These are phyloP conservation scores for Heterocephalus glaber DNA, from an alignment of 2,113 vertebrate genomes.

Conservation along the genomic window DNA sequence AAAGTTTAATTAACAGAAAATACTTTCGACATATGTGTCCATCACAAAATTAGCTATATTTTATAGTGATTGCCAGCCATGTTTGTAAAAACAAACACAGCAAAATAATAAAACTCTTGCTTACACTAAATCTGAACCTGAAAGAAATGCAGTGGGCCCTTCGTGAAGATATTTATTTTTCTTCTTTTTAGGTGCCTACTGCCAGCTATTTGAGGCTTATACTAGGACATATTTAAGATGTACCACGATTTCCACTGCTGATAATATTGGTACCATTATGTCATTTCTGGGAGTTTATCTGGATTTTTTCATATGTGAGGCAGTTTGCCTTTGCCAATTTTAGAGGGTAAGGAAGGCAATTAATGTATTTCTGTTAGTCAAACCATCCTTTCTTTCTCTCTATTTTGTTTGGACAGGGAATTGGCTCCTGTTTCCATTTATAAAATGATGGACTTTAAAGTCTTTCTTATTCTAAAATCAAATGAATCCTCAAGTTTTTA, in stretches of 20 bases:
- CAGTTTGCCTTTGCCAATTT: neutral
- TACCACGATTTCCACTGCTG: neutral
- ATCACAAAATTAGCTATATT: neutral
- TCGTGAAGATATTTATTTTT: neutral
- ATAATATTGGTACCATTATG: neutral
- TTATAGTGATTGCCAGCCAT: neutral
- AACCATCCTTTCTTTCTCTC: neutral
- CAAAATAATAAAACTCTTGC: neutral
- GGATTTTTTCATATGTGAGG: neutral
- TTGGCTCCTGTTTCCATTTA: neutral
- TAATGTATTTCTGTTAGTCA: slow-evolving; percentile 1
- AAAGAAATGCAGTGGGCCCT: neutral
- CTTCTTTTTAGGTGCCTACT: neutral
- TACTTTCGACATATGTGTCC: neutral
- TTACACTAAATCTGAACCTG: neutral
- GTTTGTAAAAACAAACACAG: neutral
- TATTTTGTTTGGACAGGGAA: slow-evolving; percentile 3
- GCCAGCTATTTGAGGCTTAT: neutral
- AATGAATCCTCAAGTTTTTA: neutral
- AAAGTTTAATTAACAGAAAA: neutral
- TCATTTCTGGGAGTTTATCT: neutral
- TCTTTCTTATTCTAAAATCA: slow-evolving; percentile 1
- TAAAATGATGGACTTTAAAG: neutral
- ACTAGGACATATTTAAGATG: neutral
- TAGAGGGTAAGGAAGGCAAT: neutral